Evolutionary conservation across 2,888 invertebrate genomes (phyloP).

Genomic region (Oxycera nigricornis): DNA sequence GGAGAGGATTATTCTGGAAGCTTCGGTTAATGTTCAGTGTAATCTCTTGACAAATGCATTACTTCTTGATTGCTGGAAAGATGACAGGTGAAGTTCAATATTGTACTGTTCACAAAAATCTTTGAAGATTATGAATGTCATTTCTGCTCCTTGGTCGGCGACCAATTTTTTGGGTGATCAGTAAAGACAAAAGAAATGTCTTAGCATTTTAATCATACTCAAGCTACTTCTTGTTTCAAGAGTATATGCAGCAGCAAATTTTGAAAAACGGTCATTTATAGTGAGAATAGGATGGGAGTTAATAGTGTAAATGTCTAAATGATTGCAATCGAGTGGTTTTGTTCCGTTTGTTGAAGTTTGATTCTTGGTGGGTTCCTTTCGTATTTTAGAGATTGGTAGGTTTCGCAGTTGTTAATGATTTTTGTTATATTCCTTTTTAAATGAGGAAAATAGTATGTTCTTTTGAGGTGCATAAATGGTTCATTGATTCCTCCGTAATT

Average conservation of each 20-base stretch:
- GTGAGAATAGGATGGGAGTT: neutral
- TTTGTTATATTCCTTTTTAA: too few species aligned
- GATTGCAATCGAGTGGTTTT: neutral
- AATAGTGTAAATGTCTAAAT: neutral
- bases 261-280: neutral
- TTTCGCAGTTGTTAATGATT: too few species aligned
- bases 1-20: neutral
- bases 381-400: neutral
- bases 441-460: too few species aligned
- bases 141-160: neutral
- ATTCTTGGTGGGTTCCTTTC: neutral
- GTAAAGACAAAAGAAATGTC: neutral
- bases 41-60: neutral
- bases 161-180: neutral
- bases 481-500: constrained; percentile 7
- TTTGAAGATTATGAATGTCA: neutral
- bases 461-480: neutral
- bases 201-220: neutral
- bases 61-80: neutral
- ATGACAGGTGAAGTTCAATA: neutral
- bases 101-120: neutral
- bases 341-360: neutral
- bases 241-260: neutral
- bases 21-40: neutral
- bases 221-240: neutral